Conservation (phyloP, 2,113 vertebrate species). For the Rafetus swinhoei region DNA sequence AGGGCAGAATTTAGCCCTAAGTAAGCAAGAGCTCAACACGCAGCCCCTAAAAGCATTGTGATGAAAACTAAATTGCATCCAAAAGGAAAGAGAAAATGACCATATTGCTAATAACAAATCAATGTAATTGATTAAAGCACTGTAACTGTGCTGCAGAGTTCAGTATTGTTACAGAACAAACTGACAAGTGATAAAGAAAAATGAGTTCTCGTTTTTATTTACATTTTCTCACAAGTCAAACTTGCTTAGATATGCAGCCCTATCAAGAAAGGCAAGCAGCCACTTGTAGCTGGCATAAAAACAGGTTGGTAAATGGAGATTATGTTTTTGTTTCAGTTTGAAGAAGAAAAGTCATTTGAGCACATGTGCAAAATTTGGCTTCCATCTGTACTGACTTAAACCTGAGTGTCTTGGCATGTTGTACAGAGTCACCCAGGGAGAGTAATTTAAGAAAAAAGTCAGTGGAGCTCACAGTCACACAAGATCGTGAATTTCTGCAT, state of each 20-base stretch:
- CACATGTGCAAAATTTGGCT: constrained; percentile 16
- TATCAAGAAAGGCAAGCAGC: constrained; percentile 19
- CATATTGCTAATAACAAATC: not conserved
- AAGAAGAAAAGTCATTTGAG: constrained; percentile 9
- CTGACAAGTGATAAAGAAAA: constrained; percentile 40
- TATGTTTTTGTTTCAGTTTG: not conserved
- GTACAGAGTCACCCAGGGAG: not conserved
- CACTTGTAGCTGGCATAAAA: constrained; percentile 1
- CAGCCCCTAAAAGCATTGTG: not conserved
- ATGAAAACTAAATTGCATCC: not conserved
- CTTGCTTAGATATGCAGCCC: constrained; percentile 54
- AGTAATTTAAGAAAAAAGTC: not conserved
- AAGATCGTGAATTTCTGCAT: not conserved
- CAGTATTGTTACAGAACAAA: constrained; percentile 2
- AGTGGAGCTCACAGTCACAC: not conserved
- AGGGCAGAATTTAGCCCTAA: not conserved
- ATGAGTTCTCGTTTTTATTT: constrained; percentile 23
- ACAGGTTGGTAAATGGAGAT: constrained; percentile 33
- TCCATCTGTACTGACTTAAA: constrained; percentile 49
- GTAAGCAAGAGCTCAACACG: not conserved
- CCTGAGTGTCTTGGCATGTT: not conserved
- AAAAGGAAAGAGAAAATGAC: not conserved
- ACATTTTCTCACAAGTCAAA: constrained; percentile 40
- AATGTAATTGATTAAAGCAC: not conserved
- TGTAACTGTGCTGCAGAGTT: not conserved